phyloP scores from a whole-genome alignment of 2,797 vertebrate genomes.

The Serranus cabrilla region DNA sequence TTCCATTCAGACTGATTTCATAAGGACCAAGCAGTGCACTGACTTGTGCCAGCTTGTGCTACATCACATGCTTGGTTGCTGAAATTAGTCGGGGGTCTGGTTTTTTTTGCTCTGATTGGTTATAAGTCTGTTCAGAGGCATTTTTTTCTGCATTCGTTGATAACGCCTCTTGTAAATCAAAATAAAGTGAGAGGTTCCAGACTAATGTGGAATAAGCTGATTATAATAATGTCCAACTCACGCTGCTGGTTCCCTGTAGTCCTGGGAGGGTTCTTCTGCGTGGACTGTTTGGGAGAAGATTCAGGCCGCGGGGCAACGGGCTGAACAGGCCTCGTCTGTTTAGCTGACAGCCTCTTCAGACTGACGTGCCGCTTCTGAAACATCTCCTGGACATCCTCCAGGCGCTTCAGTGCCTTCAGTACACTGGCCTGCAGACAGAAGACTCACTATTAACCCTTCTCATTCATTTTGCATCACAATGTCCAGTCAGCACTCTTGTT shows the following conservation, averaged over 20 bases:
- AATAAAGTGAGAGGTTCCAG: too few species aligned
- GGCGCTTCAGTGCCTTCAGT: conserved; percentile 89
- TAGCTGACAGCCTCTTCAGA: conserved; percentile 93
- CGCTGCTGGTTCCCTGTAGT: conserved; percentile 80
- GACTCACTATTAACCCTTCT: neutral
- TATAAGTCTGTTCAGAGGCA: too few species aligned
- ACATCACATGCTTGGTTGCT: too few species aligned
- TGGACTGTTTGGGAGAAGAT: conserved; percentile 92
- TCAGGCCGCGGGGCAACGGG: conserved; percentile 95
- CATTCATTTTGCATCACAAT: neutral
- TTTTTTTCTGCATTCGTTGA: too few species aligned
- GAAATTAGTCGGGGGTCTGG: too few species aligned
- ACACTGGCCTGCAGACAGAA: conserved; percentile 82
- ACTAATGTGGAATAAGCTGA: neutral
- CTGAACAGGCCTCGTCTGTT: conserved; percentile 94
- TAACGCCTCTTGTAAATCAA: too few species aligned
- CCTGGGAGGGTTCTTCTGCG: conserved; percentile 85
- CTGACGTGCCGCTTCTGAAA: conserved; percentile 94
- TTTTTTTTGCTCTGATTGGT: too few species aligned
- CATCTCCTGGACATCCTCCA: conserved; percentile 94
- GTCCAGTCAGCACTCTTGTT: neutral
- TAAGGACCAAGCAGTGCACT: too few species aligned
- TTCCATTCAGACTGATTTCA: too few species aligned
- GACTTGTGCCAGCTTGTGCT: too few species aligned
- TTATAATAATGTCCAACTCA: conserved; percentile 64